Evolutionary conservation across 2,888 invertebrate genomes (phyloP), one percentile per base, ranked within the genome.

Genomic region (Chymomyza fuscimana): DNA sequence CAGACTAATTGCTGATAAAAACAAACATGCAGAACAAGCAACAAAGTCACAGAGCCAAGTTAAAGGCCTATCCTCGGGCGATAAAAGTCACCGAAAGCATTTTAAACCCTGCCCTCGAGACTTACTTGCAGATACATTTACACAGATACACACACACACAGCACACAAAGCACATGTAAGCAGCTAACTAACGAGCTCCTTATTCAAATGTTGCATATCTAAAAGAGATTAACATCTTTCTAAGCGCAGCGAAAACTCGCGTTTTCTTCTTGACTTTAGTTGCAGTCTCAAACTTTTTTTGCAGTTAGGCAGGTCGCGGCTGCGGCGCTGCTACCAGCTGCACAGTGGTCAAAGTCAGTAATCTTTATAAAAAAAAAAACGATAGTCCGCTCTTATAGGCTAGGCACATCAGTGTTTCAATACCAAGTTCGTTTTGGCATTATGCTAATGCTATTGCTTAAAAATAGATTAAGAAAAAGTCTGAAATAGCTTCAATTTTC

Each of bases 251-350:
- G 54, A 22, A 54, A 15, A 19, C 22, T 19, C 54, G 9, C 10
- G 6, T 22, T n/a, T 7, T 51, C n/a, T 51, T 51, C 51, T 51
- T 10, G 51, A 51, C 16, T 51, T 15, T 16, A 9, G n/a, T n/a
- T 22, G 54, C 7, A 16, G 16, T 16, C 54, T 56, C 68, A 74
- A 80, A 79, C 80, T 77, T 80, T 81, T 79, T 79, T 80, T 85
- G 87, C 83, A 87, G 83, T 83, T 83, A 87, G 83, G 83, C 83
- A 83, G 83, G 83, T 83, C 83, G 80, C 71, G 80, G 80, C 73
- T 67, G 52, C 52, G 46, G 65, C 63, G 74, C 65, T 74, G 65
- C 74, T 3, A 25, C 1, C 25, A 25, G 25, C 25, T 25, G 25
- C 32, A 32, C 32, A 32, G 32, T 32, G 32, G 32, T 9, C 32